Conservation (phyloP, 2,113 vertebrate genomes). For the Isurus oxyrinchus region DNA sequence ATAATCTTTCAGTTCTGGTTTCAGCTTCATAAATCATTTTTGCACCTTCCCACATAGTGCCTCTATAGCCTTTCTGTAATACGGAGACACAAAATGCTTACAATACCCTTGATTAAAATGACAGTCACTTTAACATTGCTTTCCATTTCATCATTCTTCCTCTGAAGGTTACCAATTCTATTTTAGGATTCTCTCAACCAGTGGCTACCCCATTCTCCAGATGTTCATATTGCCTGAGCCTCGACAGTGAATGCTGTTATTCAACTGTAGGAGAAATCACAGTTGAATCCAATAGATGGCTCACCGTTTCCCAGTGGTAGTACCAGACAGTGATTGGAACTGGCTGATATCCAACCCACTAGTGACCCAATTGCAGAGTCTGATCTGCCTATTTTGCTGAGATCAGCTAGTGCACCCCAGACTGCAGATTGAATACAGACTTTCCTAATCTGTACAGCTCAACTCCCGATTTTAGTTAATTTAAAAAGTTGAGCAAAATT, state of each 20-base stretch:
- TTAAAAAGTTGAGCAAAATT: neutral
- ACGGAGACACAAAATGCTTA: neutral
- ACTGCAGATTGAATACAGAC: neutral
- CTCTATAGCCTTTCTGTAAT: neutral
- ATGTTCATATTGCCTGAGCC: neutral
- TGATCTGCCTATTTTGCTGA: neutral
- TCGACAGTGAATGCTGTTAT: neutral
- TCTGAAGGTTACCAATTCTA: no score
- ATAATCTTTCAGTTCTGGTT: neutral
- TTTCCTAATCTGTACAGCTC: neutral
- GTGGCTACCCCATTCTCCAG: neutral
- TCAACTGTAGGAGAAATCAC: neutral
- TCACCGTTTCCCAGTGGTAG: neutral
- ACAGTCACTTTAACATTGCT: neutral
- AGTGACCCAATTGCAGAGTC: no score
- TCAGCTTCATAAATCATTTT: neutral
- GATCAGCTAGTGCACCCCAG: neutral
- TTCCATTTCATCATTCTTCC: neutral
- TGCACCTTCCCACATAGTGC: neutral
- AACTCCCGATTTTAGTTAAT: neutral
- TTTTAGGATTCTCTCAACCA: neutral
- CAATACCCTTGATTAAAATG: neutral
- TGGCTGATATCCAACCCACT: no score
- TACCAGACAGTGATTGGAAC: neutral
- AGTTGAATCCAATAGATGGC: neutral